Base-by-base conservation (phyloP, 2,888 invertebrate species). In the Marronus borbonicus region DNA sequence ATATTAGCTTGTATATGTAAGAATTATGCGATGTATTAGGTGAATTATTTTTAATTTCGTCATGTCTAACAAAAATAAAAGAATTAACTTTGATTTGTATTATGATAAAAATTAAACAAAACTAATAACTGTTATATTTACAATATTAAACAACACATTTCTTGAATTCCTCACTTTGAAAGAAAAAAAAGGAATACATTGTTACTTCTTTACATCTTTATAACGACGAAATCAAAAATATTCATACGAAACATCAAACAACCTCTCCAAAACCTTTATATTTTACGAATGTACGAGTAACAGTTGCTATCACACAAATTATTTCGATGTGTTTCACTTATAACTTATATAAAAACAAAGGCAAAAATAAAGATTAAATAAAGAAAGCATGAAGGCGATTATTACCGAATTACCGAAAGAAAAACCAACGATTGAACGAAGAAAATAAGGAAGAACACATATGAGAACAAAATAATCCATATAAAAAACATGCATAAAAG, bases 291-390 rank as follows among this genome's bases (percentile, higher is more conserved):
- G 77, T 77, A 77, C 62, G 62, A 77, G 12, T 58, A 76, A 76
- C 60, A 62, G 70, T 82, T 81, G 83, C 83, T 83, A 86, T 86
- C 60, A 72, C 52, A 72, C 85, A 84, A 85, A 85, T 86, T 84
- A 85, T 87, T 87, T 87, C 83, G 85, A 85, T 87, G 87, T 87
- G 86, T 86, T 87, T 85, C 85, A 83, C 84, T 84, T 84, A 83
- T 50, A 50, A 14, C 68, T 68, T 72, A 58, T 60, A 36, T 24
- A 72, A 58, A 70, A 36, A 24, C 39, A 58, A 55, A 36, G 20
- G 69, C 20, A 31, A 72, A 24, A 72, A 44, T 20, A 84, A 85
- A 85, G 84, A 85, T 86, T 86, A 28, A 68, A 68, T 60, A 36
- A 44, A 74, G 39, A 75, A 75, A 62, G 20, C 49, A 62, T 64